A percentile compares a stretch with the other conserved stretches of the same genome.
Conservation (phyloP, 2,797 vertebrate genomes). For the Melanotaenia pygmaea region DNA sequence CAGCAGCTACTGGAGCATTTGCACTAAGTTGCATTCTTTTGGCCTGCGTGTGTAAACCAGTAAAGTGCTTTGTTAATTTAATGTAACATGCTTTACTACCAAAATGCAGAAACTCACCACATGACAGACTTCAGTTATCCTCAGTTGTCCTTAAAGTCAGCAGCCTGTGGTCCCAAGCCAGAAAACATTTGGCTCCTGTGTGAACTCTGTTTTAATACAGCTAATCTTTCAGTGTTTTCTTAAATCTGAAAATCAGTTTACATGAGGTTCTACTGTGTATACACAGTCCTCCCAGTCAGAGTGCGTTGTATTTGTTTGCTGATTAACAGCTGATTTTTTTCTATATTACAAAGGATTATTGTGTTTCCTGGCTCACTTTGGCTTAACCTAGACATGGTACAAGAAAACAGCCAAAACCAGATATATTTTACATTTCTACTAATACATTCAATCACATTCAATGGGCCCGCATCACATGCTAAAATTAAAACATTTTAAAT, state of each 20-base stretch:
- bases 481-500: neutral
- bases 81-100: constrained; percentile 24
- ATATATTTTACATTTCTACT: neutral
- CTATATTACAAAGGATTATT: neutral
- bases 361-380: neutral
- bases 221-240: neutral
- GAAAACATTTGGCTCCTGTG: constrained; percentile 7
- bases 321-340: neutral
- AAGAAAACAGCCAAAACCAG: neutral
- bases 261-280: neutral
- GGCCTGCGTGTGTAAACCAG: neutral
- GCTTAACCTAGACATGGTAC: neutral
- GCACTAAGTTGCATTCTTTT: constrained; percentile 13
- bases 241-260: neutral
- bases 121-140: constrained; percentile 5
- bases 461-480: neutral
- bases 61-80: constrained; percentile 1
- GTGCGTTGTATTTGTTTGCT: neutral
- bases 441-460: neutral
- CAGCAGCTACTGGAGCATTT: constrained; percentile 16
- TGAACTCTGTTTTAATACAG: constrained; percentile 2
- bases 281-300: neutral
- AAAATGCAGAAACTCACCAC: constrained; percentile 8
- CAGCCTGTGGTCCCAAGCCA: constrained; percentile 5
- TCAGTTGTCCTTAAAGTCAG: constrained; percentile 13